Evolutionary conservation across 2,888 invertebrate genomes (phyloP).

Genomic region (Achlya flavicornis): DNA sequence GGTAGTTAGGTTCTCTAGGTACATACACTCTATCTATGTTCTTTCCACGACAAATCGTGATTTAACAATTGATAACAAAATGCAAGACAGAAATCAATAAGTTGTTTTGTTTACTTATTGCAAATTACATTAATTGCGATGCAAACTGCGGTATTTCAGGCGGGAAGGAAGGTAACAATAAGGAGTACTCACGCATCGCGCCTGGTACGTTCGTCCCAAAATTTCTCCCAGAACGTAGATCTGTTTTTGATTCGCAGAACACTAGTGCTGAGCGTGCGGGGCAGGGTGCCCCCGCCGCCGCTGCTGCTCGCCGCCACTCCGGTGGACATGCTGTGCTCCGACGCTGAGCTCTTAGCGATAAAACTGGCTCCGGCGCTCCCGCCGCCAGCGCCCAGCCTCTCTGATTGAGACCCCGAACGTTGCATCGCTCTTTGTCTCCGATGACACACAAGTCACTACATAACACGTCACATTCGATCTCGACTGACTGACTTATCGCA

Average conservation of each 20-base stretch:
- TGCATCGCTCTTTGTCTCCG: slow-evolving; percentile 58
- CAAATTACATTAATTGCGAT: neutral
- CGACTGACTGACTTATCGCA: slow-evolving; percentile 33
- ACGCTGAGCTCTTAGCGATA: slow-evolving; percentile 76
- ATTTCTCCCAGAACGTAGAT: slow-evolving; percentile 93
- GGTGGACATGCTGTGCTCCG: slow-evolving; percentile 81
- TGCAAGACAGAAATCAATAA: neutral
- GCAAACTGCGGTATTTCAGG: neutral
- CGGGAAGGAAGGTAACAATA: neutral
- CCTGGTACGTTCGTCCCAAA: slow-evolving; percentile 88
- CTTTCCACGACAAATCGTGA: neutral
- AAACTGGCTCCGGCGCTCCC: slow-evolving; percentile 59
- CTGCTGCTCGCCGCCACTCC: slow-evolving; percentile 77
- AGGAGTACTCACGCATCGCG: slow-evolving; percentile 87
- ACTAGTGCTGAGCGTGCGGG: slow-evolving; percentile 90
- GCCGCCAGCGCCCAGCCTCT: slow-evolving; percentile 75
- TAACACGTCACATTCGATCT: slow-evolving; percentile 36
- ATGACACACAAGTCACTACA: slow-evolving; percentile 41
- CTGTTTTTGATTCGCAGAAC: slow-evolving; percentile 90
- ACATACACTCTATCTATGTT: too few relatives aligned
- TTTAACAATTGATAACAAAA: neutral
- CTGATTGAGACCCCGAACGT: slow-evolving; percentile 84
- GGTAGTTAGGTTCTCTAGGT: neutral
- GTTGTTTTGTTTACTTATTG: neutral
- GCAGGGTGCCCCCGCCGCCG: slow-evolving; percentile 81